phyloP scores from a whole-genome alignment of 2,113 vertebrate species.

The Mirounga angustirostris region DNA sequence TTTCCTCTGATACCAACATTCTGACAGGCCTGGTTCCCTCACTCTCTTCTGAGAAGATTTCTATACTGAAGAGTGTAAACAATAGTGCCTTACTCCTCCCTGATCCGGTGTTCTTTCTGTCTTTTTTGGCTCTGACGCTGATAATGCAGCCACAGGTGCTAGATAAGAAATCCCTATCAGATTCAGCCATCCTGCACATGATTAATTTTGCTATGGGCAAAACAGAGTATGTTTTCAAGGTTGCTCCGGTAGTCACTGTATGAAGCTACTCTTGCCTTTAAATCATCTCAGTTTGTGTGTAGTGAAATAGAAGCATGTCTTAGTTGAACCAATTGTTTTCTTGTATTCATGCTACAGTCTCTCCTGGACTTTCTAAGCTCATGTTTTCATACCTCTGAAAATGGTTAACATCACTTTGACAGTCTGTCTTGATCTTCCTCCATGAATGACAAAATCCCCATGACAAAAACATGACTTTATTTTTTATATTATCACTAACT shows the following conservation, averaged over 20 bases:
- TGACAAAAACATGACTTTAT: slow-evolving; percentile 4
- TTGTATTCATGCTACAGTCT: not conserved
- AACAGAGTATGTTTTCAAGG: slow-evolving; percentile 62
- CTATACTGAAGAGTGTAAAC: slow-evolving; percentile 46
- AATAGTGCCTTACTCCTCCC: not conserved
- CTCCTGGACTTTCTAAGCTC: not conserved
- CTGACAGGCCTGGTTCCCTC: not conserved
- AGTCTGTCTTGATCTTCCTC: not conserved
- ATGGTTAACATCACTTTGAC: slow-evolving; percentile 12
- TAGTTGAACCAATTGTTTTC: slow-evolving; percentile 44
- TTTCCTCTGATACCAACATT: slow-evolving; percentile 42
- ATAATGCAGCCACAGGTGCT: slow-evolving; percentile 45
- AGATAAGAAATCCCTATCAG: slow-evolving; percentile 68
- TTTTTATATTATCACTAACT: slow-evolving; percentile 41
- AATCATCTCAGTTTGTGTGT: slow-evolving; percentile 27
- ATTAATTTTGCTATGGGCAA: slow-evolving; percentile 72
- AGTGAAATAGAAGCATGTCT: not conserved
- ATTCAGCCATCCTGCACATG: slow-evolving; percentile 52
- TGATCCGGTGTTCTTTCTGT: not conserved
- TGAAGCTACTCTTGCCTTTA: slow-evolving; percentile 40
- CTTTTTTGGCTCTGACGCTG: not conserved
- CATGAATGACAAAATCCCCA: slow-evolving; percentile 20
- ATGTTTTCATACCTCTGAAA: not conserved
- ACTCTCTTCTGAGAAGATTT: slow-evolving; percentile 44
- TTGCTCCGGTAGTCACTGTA: not conserved